Base-by-base conservation (phyloP, 1,140 invertebrate species). In the Archivesica marissinica region DNA sequence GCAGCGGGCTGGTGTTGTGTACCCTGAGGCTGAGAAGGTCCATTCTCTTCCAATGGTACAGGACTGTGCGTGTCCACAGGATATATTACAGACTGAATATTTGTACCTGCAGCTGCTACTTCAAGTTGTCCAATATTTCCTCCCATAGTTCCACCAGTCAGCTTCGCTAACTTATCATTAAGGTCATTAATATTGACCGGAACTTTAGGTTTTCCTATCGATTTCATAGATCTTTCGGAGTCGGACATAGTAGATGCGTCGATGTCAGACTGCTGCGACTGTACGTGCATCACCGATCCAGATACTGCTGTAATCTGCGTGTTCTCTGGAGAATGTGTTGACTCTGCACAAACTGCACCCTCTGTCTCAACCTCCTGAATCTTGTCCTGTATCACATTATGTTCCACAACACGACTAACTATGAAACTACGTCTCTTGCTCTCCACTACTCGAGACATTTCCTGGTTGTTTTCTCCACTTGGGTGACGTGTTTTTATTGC, bases 341-440 rank as follows among this genome's bases (percentile, higher is more conserved):
- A 13, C 17, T 90, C 89, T 50, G 87, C 79, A 39, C 78, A 41
- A 13, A 59, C 86, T 44, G 83, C 72, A 20, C 85, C 61, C 35
- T 92, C 90, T 54, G 88, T 88, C 44, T 86, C 83, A 87, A 91
- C 92, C 70, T 93, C 91, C 20, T 88, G 78, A 52, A 91, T 90
- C 59, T 89, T 89, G 23, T 88, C 87, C n/a, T 89, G 79, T 28
- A 89, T 77, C 13, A 89, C 47, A 39, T 64, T 83, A 7, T 52
- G 66, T 41, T 91, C 90, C 28, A 78, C n/a, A 0, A 92, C 91
- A 72, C 86, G 77, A 85, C 88, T 90, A 25, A 92, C 89, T 30
- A 90, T 86, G 70, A 92, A 92, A 56, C 87, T 90, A 47, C 89
- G 89, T 38, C 88, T 89, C 74, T 91, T 92, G 75, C 89, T 92